phyloP scores from a whole-genome alignment of 2,797 vertebrate genomes.

The Tenualosa ilisha region DNA sequence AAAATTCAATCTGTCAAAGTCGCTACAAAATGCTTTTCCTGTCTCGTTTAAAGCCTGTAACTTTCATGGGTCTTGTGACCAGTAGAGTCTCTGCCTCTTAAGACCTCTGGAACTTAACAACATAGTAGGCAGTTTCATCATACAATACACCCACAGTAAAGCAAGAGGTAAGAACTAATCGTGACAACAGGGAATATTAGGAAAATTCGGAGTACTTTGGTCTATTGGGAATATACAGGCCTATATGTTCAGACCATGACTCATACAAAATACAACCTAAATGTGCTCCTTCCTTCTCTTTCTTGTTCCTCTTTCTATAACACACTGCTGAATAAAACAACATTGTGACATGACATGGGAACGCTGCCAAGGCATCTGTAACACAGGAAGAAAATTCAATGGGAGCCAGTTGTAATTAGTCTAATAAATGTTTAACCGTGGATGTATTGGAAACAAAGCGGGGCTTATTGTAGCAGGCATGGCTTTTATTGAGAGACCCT shows the following conservation, averaged over 20 bases:
- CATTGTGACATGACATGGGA: conserved; percentile 70
- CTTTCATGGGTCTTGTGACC: background rate
- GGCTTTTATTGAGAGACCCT: conserved; percentile 71
- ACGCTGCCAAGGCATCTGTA: conserved; percentile 73
- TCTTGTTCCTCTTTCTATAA: conserved; percentile 40
- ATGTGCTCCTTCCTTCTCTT: conserved; percentile 48
- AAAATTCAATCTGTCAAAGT: background rate
- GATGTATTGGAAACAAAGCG: conserved; percentile 77
- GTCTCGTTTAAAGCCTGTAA: background rate
- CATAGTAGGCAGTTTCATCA: background rate
- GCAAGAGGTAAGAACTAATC: background rate
- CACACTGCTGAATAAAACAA: conserved; percentile 56
- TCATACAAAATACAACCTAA: conserved; percentile 8
- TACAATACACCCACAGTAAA: background rate
- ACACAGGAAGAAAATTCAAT: conserved; percentile 75
- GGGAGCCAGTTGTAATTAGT: conserved; percentile 75
- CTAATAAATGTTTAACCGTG: conserved; percentile 79
- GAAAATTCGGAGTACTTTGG: background rate
- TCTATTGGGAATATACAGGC: background rate
- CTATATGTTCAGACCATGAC: conserved; percentile 6
- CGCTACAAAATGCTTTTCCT: background rate
- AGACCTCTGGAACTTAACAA: background rate
- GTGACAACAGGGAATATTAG: background rate
- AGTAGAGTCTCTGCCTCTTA: background rate
- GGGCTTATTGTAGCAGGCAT: conserved; percentile 66